phyloP scores from a whole-genome alignment of 2,888 invertebrate genomes.

The Agrochola macilenta region DNA sequence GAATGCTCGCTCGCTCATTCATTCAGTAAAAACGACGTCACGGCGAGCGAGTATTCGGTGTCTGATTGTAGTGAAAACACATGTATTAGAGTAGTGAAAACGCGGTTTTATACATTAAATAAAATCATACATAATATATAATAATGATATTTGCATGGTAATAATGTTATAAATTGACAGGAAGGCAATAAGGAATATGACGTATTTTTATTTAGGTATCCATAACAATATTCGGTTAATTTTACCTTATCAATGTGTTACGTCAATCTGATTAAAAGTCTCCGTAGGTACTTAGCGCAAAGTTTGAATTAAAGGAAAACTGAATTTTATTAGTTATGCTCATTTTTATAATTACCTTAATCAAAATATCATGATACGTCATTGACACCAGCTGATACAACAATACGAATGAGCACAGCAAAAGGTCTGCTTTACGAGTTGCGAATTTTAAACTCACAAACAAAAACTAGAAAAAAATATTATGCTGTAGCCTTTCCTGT shows the following conservation, averaged over 20 bases:
- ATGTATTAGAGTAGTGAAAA: too few species aligned
- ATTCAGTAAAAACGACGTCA: too few species aligned
- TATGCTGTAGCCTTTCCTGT: too few species aligned
- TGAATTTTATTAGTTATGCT: too few species aligned
- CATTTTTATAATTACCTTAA: slow-evolving; percentile 3
- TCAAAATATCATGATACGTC: slow-evolving; percentile 24
- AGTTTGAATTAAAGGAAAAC: not conserved
- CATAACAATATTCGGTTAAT: not conserved
- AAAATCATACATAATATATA: not conserved
- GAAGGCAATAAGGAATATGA: not conserved
- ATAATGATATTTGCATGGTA: not conserved
- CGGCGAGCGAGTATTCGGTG: too few species aligned
- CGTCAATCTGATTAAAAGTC: not conserved
- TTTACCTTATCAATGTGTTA: not conserved
- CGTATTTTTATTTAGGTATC: not conserved
- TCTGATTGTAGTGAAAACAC: too few species aligned
- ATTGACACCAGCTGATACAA: slow-evolving; percentile 33
- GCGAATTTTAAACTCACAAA: not conserved
- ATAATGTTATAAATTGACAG: not conserved
- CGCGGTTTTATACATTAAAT: not conserved
- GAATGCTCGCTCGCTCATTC: too few species aligned
- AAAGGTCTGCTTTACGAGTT: slow-evolving; percentile 9
- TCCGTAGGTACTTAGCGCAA: not conserved
- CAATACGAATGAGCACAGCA: slow-evolving; percentile 1
- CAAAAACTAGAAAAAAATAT: too few species aligned